These are phyloP conservation scores for Cinara cedri DNA, from an alignment of 2,888 invertebrate genomes.

Conservation along the genomic window DNA sequence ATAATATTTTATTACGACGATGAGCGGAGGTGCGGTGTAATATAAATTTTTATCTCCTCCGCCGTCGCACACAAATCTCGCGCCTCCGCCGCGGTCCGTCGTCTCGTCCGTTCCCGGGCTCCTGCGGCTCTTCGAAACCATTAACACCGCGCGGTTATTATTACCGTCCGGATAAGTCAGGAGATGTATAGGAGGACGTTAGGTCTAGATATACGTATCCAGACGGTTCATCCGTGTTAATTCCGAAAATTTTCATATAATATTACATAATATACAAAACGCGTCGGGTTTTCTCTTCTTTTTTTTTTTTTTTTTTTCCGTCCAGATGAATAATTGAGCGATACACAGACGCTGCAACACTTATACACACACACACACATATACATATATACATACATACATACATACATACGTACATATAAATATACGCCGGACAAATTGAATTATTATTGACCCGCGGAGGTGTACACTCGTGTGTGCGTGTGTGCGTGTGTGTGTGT, in stretches of 20 bases:
- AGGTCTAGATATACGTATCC: no score
- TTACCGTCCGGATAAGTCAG: neutral
- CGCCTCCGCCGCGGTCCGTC: conserved; percentile 13
- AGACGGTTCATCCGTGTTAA: no score
- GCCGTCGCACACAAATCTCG: conserved; percentile 45
- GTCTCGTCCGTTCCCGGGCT: conserved; percentile 1
- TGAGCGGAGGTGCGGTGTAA: conserved; percentile 20
- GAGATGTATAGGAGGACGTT: no score
- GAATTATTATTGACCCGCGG: conserved; percentile 45
- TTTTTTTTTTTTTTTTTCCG: neutral
- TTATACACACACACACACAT: neutral
- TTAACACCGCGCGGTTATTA: conserved; percentile 8
- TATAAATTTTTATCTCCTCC: neutral
- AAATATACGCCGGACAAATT: conserved; percentile 26
- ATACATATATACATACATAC: neutral
- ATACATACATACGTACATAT: neutral
- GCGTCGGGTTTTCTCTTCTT: neutral
- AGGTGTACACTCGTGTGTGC: neutral
- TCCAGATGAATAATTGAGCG: conserved; percentile 48
- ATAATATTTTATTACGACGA: neutral
- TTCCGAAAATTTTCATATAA: neutral
- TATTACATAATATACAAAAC: neutral
- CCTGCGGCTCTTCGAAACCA: conserved; percentile 26
- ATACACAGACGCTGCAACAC: neutral
- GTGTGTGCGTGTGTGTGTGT: neutral